These are phyloP conservation scores for Acrobasis repandana DNA, from an alignment of 2,888 invertebrate genomes.

Conservation along the genomic window DNA sequence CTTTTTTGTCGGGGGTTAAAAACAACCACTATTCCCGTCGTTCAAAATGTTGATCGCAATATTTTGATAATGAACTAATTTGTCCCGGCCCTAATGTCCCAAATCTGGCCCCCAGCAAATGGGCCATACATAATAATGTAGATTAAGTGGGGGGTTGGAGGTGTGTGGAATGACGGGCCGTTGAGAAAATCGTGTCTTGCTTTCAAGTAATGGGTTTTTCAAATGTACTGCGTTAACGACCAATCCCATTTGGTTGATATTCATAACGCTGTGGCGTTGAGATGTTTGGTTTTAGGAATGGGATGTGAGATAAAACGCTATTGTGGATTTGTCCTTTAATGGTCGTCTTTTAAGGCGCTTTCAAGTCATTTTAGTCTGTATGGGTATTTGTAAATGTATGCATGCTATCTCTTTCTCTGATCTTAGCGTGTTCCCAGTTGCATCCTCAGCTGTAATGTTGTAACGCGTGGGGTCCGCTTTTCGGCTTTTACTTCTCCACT, in stretches of 20 bases:
- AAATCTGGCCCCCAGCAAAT: slow-evolving; percentile 50
- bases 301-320: neutral
- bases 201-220: slow-evolving; percentile 21
- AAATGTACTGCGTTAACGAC: slow-evolving; percentile 19
- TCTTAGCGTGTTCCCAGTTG: too few relatives aligned
- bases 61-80: slow-evolving; percentile 60
- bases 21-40: neutral
- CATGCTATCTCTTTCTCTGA: too few relatives aligned
- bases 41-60: slow-evolving; percentile 33
- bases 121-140: slow-evolving; percentile 34
- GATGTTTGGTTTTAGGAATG: slow-evolving; percentile 16
- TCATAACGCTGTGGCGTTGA: slow-evolving; percentile 4
- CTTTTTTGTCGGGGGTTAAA: neutral
- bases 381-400: neutral
- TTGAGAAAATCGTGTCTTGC: slow-evolving; percentile 22
- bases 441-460: too few relatives aligned
- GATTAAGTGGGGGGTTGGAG: slow-evolving; percentile 27
- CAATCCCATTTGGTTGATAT: slow-evolving; percentile 13
- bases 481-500: too few relatives aligned
- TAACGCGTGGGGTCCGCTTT: too few relatives aligned
- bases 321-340: neutral
- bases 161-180: slow-evolving; percentile 19
- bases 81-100: slow-evolving; percentile 48
- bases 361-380: neutral
- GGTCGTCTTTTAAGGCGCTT: neutral